Conservation (phyloP, 2,888 invertebrate species). For the Heteromurus nitidus region DNA sequence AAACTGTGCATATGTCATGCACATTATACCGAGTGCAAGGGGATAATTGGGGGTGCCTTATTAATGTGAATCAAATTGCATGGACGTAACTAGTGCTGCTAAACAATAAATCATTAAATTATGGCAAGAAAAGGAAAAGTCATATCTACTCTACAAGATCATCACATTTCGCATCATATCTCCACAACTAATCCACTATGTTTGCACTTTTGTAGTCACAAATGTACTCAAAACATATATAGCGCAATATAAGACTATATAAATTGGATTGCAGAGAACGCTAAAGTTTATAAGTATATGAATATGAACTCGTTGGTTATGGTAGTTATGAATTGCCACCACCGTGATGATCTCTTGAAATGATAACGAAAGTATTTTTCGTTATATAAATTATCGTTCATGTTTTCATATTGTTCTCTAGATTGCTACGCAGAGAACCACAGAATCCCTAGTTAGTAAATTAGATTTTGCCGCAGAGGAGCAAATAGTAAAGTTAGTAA, state of each 20-base stretch:
- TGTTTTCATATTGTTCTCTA: neutral
- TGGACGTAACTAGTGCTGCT: too few relatives aligned
- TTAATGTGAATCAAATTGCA: constrained; percentile 1
- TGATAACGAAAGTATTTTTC: constrained; percentile 43
- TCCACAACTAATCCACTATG: neutral
- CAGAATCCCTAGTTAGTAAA: too few relatives aligned
- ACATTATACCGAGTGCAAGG: too few relatives aligned
- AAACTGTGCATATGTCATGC: too few relatives aligned
- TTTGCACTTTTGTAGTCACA: neutral
- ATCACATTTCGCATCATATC: neutral
- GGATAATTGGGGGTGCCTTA: neutral
- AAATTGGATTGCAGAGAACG: constrained; percentile 23
- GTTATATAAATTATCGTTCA: constrained; percentile 10
- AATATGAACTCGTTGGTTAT: constrained; percentile 12
- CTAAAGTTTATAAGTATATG: constrained; percentile 31
- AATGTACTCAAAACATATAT: neutral
- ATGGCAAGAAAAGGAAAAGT: constrained; percentile 41
- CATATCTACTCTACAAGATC: constrained; percentile 5
- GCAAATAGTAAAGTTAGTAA: too few relatives aligned
- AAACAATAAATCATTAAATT: constrained; percentile 43
- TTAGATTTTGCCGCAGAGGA: too few relatives aligned
- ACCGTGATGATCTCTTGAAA: constrained; percentile 8
- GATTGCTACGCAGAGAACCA: neutral
- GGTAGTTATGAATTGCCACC: neutral
- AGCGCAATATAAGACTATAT: neutral